Evolutionary conservation across 2,888 invertebrate genomes (phyloP), one percentile per base, ranked within the genome.

Genomic region (Erebia aethiops): DNA sequence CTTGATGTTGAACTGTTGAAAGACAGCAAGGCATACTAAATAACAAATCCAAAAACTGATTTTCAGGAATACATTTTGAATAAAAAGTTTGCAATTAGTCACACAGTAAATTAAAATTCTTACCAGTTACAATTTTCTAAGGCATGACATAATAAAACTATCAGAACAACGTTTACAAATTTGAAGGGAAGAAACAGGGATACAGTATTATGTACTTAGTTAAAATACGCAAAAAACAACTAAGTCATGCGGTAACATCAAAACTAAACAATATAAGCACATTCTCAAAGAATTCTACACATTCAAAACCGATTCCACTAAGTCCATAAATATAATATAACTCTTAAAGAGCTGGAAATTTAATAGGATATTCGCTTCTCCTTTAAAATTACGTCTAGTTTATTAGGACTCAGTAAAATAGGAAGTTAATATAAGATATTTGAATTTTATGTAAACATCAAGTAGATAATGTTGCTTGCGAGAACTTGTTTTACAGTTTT

Each of bases 401-500:
- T 41, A 60, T 43, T 60, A 43, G 60, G 41, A 60, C 60, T 60
- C 41, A 43, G 60, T 43, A 41, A 60, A 43, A 61, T 18, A 61
- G 16, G 11, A 11, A 13, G 46, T 11, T 46, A 43, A 10, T 41
- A 18, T 9, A 43, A 5, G 35, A 26, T 26, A 14, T 13, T n/a
- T 26, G 11, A 43, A 14, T 43, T 41, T 9, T 43, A 18, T 41
- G 16, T 41, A 60, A 11, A 58, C 60, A 60, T 43, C 41, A 60
- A 60, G 41, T 9, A 35, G 58, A n/a, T 35, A 41, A 57, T 26
- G 26, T 57, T 14, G 26, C 26, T 13, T 2, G 35, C 57, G 26
- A 58, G 14, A 26, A 35, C 26, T 26, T 26, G 1, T 3, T 26
- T 26, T 26, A 7, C 1, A 16, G 13, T 56, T 21, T 56, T 21